Conservation (phyloP, 2,113 vertebrate species). For the Oryzias curvinotus region DNA sequence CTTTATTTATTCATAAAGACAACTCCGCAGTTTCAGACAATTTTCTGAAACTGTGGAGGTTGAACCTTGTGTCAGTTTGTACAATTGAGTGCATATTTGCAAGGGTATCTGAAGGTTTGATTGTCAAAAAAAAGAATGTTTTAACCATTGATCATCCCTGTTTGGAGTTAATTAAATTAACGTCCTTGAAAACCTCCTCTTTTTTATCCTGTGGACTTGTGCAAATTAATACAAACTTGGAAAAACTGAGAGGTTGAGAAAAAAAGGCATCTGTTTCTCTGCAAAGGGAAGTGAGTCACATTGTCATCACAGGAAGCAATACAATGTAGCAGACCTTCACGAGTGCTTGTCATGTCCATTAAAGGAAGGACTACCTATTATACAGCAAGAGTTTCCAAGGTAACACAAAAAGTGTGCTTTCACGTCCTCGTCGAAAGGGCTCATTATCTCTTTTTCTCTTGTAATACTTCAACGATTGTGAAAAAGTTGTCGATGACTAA, state of each 20-base stretch:
- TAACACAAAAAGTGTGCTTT: constrained; percentile 31
- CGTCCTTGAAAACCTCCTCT: not conserved
- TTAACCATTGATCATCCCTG: not conserved
- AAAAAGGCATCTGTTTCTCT: not conserved
- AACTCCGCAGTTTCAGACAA: too few species aligned
- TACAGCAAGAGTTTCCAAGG: constrained; percentile 42
- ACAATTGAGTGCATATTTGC: not conserved
- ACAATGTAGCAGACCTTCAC: constrained; percentile 25
- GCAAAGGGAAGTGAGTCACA: constrained; percentile 31
- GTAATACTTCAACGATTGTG: not conserved
- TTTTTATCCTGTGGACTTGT: not conserved
- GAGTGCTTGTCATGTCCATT: constrained; percentile 2
- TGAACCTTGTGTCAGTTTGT: not conserved
- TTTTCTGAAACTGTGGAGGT: not conserved
- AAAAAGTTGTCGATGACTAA: not conserved
- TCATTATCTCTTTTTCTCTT: constrained; percentile 12
- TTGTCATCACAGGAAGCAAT: constrained; percentile 29
- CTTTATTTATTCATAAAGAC: not conserved
- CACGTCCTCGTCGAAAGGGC: constrained; percentile 7
- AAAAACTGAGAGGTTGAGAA: not conserved
- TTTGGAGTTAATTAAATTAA: not conserved
- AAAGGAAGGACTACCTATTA: constrained; percentile 9
- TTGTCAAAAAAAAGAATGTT: not conserved
- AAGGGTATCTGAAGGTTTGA: too few species aligned
- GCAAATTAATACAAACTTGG: not conserved